A percentile compares a stretch with the other conserved stretches of the same genome.
Evolutionary conservation across 2,797 vertebrate genomes (phyloP).

Genomic region (Melanogrammus aeglefinus): DNA sequence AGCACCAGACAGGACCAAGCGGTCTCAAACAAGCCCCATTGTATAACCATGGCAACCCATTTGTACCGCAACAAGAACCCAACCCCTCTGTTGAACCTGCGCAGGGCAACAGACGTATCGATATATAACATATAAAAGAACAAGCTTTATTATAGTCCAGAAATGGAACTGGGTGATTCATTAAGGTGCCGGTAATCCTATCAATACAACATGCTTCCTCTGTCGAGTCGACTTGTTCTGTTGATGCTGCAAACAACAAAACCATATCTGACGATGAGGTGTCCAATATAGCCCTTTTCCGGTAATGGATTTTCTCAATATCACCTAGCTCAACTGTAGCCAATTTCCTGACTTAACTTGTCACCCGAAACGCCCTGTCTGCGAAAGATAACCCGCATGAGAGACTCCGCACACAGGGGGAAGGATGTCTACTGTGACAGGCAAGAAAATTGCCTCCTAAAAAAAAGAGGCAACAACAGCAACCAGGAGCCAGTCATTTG

Average conservation of each 20-base stretch:
- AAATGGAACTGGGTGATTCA: neutral
- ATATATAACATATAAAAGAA: neutral
- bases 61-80: neutral
- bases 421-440: conserved; percentile 18
- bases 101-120: neutral
- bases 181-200: neutral
- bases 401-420: conserved; percentile 17
- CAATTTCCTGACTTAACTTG: neutral
- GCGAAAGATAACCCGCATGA: conserved; percentile 12
- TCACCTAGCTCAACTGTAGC: neutral
- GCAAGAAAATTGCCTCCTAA: conserved; percentile 37
- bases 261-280: neutral
- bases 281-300: neutral
- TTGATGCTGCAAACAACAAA: neutral
- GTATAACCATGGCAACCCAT: no score
- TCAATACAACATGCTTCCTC: neutral
- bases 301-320: neutral
- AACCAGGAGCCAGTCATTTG: conserved; percentile 29
- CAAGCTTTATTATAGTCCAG: neutral
- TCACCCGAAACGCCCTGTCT: neutral
- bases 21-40: no score
- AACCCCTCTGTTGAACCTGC: neutral
- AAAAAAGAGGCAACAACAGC: neutral
- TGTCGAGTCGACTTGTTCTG: neutral
- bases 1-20: no score